Evolutionary conservation across 2,888 invertebrate genomes (phyloP).

Genomic region (Oscheius sp.): DNA sequence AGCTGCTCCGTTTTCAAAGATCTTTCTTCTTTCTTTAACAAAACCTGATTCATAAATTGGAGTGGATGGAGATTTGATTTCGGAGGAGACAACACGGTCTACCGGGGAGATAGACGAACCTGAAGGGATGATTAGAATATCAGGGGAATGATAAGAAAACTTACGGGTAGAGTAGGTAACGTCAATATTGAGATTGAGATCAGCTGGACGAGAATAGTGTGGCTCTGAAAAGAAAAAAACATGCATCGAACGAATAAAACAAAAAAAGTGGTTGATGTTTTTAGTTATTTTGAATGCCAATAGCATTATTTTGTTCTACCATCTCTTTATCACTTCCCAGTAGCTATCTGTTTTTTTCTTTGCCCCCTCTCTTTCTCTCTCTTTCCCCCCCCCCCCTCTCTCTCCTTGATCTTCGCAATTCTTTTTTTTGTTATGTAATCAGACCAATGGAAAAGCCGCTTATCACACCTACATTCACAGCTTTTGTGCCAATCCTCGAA

Average conservation of each 20-base stretch:
- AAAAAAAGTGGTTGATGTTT: too few species aligned
- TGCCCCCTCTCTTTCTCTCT: background rate
- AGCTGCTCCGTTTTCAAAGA: conserved; percentile 15
- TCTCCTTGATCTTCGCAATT: background rate
- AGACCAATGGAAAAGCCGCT: background rate
- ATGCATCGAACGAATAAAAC: too few species aligned
- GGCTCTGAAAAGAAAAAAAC: background rate
- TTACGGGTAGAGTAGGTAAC: background rate
- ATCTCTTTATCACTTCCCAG: too few species aligned
- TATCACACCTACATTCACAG: background rate
- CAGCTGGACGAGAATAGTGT: conserved; percentile 2
- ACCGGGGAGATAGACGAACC: background rate
- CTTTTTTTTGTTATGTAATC: too few species aligned
- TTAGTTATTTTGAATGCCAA: too few species aligned
- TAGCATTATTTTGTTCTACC: too few species aligned
- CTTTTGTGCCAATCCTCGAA: conserved; percentile 11
- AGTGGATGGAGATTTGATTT: background rate
- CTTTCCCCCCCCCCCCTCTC: background rate
- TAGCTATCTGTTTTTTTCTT: too few species aligned
- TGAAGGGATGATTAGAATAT: too few species aligned
- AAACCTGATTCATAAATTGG: conserved; percentile 1
- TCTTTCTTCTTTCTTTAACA: conserved; percentile 16
- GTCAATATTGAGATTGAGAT: background rate
- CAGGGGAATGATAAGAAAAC: background rate
- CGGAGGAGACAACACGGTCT: conserved; percentile 16